These are phyloP conservation scores for Brachionus paranguensis DNA, from an alignment of 1,140 invertebrate genomes.

Conservation along the genomic window DNA sequence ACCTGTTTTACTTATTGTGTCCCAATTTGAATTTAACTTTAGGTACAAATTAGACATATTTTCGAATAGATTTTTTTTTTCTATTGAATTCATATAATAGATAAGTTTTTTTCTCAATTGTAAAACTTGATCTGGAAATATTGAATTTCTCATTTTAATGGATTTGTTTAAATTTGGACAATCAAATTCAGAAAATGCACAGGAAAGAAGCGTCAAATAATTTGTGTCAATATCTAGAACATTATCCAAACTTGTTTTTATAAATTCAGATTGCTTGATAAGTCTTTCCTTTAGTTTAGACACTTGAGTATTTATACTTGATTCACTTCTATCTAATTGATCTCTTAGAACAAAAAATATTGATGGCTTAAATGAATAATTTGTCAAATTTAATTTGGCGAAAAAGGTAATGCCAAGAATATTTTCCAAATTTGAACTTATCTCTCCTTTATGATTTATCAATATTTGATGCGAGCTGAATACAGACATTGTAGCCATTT, in stretches of 20 bases:
- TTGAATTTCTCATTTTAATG: neutral
- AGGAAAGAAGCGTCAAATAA: neutral
- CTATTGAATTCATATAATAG: neutral
- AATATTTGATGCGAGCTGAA: neutral
- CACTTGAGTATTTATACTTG: neutral
- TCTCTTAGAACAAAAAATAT: neutral
- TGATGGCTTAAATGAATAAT: neutral
- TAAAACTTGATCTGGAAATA: neutral
- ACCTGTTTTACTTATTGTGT: neutral
- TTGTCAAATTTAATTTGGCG: neutral
- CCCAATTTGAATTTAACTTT: neutral
- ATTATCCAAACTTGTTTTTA: neutral
- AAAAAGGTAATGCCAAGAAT: neutral
- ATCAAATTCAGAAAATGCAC: neutral
- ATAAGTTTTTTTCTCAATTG: neutral
- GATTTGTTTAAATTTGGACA: neutral
- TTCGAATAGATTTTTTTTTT: neutral
- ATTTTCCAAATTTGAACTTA: neutral
- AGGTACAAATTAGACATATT: neutral
- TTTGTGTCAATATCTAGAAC: neutral
- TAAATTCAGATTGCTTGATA: neutral
- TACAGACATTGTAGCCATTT: constrained; percentile 15
- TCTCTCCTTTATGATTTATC: constrained; percentile 20
- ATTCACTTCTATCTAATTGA: neutral
- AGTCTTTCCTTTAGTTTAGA: neutral